These are phyloP conservation scores for Leptopilina syphax DNA, from an alignment of 2,888 invertebrate genomes.

Conservation along the genomic window DNA sequence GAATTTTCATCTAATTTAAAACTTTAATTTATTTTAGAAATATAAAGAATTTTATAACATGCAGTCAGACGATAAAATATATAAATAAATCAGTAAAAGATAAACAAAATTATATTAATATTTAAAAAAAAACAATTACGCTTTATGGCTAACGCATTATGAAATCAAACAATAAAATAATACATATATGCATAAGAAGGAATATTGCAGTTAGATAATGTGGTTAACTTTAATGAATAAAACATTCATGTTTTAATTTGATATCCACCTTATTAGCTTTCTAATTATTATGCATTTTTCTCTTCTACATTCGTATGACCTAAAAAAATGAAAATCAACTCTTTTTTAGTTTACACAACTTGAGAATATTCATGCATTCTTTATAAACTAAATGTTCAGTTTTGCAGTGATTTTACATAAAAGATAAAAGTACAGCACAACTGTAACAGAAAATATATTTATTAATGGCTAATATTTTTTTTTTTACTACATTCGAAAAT, in stretches of 20 bases:
- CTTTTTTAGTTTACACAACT: not conserved
- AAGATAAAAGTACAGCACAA: too few species aligned
- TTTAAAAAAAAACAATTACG: not conserved
- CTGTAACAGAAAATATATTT: too few species aligned
- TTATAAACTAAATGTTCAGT: not conserved
- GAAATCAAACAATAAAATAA: constrained; percentile 1
- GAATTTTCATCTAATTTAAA: too few species aligned
- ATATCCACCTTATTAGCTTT: not conserved
- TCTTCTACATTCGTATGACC: constrained; percentile 6
- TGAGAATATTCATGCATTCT: not conserved
- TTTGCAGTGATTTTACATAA: too few species aligned
- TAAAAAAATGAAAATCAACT: constrained; percentile 1
- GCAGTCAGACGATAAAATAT: too few species aligned
- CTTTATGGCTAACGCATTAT: not conserved
- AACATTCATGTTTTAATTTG: constrained; percentile 3
- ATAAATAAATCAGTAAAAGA: too few species aligned
- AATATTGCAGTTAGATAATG: not conserved
- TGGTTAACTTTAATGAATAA: constrained; percentile 20
- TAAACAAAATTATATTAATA: not conserved
- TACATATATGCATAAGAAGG: not conserved
- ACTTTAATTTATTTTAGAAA: too few species aligned
- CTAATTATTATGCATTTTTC: constrained; percentile 16
- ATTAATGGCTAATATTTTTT: too few species aligned
- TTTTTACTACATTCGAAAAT: too few species aligned
- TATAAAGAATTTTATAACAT: too few species aligned